Evolutionary conservation across 1,140 invertebrate species (phyloP).

Genomic region (Drosophila melanica): DNA sequence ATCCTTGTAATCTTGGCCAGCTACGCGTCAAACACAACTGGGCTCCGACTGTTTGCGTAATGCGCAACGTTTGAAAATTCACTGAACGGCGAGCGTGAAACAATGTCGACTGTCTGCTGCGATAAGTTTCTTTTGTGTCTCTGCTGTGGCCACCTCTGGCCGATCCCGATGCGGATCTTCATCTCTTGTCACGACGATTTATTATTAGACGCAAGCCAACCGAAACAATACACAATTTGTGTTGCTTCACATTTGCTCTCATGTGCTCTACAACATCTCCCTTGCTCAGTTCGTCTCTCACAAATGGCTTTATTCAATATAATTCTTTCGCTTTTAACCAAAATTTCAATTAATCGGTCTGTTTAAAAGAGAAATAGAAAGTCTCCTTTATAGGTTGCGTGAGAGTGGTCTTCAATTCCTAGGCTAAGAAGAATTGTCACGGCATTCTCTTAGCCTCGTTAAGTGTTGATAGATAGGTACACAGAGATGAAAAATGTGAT

Average conservation of each 20-base stretch:
- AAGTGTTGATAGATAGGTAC: too few relatives aligned
- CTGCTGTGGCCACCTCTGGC: conserved; percentile 33
- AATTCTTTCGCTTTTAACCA: neutral
- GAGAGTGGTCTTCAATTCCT: too few relatives aligned
- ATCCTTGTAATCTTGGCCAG: conserved; percentile 24
- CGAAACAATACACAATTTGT: conserved; percentile 51
- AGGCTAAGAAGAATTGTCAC: too few relatives aligned
- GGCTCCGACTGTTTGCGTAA: conserved; percentile 66
- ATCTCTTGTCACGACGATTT: conserved; percentile 74
- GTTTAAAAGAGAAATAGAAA: too few relatives aligned
- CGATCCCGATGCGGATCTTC: conserved; percentile 46
- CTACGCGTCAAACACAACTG: neutral
- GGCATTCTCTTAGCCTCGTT: too few relatives aligned
- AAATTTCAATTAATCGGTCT: neutral
- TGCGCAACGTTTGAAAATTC: conserved; percentile 58
- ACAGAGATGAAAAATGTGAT: too few relatives aligned
- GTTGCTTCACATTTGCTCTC: conserved; percentile 28
- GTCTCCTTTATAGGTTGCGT: neutral
- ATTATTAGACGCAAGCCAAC: conserved; percentile 59
- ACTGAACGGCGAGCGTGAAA: conserved; percentile 38
- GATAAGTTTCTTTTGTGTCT: conserved; percentile 72
- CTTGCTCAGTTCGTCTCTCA: neutral
- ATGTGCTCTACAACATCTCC: neutral
- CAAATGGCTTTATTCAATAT: neutral
- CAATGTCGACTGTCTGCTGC: conserved; percentile 25